These are phyloP conservation scores for Sarcophaga rosellei DNA, from an alignment of 2,888 invertebrate genomes.

Conservation along the genomic window DNA sequence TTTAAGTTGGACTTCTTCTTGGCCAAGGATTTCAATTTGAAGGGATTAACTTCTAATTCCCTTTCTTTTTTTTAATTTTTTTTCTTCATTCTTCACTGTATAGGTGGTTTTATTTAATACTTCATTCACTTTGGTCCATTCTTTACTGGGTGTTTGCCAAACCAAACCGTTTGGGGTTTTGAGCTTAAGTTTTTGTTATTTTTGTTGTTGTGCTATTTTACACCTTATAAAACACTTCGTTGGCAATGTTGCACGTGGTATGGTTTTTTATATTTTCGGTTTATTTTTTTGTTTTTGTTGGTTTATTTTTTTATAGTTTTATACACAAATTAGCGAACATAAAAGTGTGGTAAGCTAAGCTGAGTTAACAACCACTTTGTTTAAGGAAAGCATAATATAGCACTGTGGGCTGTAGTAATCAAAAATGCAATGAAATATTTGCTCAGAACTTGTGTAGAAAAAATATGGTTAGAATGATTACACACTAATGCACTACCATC, in stretches of 20 bases:
- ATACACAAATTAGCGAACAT: constrained; percentile 67
- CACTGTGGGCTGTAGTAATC: not conserved
- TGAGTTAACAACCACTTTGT: constrained; percentile 59
- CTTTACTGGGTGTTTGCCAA: constrained; percentile 43
- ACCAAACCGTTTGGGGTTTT: constrained; percentile 51
- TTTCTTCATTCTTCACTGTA: not conserved
- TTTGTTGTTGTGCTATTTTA: constrained; percentile 47
- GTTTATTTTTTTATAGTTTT: constrained; percentile 47
- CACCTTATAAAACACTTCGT: constrained; percentile 62
- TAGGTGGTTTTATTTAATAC: not conserved
- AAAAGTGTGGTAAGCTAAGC: constrained; percentile 66
- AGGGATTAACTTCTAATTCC: constrained; percentile 80
- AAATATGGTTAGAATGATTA: too few relatives aligned
- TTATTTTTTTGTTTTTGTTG: constrained; percentile 29
- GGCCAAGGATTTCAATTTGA: constrained; percentile 79
- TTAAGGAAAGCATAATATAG: constrained; percentile 14
- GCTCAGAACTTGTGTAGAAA: too few relatives aligned
- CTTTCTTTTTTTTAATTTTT: constrained; percentile 57
- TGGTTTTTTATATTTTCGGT: not conserved
- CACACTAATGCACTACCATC: too few relatives aligned
- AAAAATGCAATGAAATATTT: not conserved
- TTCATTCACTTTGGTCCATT: constrained; percentile 20
- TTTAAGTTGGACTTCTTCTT: constrained; percentile 4
- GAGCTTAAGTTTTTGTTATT: constrained; percentile 16
- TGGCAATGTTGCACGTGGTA: constrained; percentile 35